Percentiles rank a stretch among this genome's conserved stretches.
Evolutionary conservation across 2,797 vertebrate genomes (phyloP).

Genomic region (Phylloscopus collybita): DNA sequence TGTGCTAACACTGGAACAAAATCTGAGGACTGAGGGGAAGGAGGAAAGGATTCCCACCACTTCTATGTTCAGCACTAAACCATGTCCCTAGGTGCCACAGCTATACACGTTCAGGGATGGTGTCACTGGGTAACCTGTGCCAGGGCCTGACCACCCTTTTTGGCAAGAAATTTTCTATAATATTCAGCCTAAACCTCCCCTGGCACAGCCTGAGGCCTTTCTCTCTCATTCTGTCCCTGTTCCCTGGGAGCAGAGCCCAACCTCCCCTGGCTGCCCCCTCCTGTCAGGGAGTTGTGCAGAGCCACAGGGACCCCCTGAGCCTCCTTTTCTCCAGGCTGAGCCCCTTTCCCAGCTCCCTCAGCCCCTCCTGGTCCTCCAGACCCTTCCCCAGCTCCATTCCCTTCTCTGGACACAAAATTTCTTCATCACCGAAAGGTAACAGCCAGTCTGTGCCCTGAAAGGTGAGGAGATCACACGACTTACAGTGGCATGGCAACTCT

Average conservation of each 20-base stretch:
- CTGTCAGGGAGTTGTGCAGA: neutral
- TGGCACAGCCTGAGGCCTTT: neutral
- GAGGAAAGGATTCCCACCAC: neutral
- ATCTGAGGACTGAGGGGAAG: neutral
- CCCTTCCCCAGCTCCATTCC: neutral
- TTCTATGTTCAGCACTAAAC: neutral
- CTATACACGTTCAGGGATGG: neutral
- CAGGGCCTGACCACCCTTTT: neutral
- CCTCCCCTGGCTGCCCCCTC: rapidly evolving
- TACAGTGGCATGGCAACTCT: neutral
- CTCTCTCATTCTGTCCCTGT: neutral
- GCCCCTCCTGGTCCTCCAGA: rapidly evolving
- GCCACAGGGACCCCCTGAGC: neutral
- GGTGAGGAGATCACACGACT: neutral
- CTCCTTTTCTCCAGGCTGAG: neutral
- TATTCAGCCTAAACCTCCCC: neutral
- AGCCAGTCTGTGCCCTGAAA: neutral
- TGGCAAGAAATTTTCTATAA: neutral
- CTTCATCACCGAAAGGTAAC: neutral
- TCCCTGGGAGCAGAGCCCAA: neutral
- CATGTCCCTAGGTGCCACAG: neutral
- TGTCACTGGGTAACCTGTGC: neutral
- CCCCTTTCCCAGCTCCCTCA: neutral
- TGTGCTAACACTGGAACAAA: neutral
- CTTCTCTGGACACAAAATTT: neutral